Evolutionary conservation across 1,140 invertebrate species (phyloP), one percentile per base, ranked within the genome.

Genomic region (Cyphomyrmex costatus): DNA sequence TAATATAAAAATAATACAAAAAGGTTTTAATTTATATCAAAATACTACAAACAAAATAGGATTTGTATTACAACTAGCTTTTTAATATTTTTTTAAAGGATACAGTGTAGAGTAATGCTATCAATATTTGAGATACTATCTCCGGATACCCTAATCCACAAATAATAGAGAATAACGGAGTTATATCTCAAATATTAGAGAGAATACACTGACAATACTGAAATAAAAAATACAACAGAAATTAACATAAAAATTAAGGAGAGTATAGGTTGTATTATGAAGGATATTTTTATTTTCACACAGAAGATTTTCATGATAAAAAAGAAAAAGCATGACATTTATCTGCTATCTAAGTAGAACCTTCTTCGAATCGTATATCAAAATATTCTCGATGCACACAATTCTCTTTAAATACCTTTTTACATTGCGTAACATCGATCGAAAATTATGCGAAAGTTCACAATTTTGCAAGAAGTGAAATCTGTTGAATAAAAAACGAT

Each of bases 211-310:
- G 16, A 61, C 24, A 77, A 21, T 56, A 60, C 21, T 21, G 8
- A 60, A 8, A 42, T 60, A 60, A 5, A 36, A 77, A 21, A 21
- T 6, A 27, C 21, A 33, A 51, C 8, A 42, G 36, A 73, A 73
- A 77, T 60, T 30, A n/a, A 56, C 3, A 74, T n/a, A 60, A 77
- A 74, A 74, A 42, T 79, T 51, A 68, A 79, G 77, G 77, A 79
- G 46, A 79, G 1, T 65, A 78, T 19, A 27, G 77, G 46, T 78
- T 66, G n/a, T 12, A 3, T 79, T 79, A 46, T 79, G 21, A 6
- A 49, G 16, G 10, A 36, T 53, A 68, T 19, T 36, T 79, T 79
- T 79, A 79, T 79, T 79, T 79, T 6, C 46, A 68, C 27, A 68
- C 2, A 79, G 2, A 66, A 46, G 63, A 8, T n/a, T n/a, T 66